Base-by-base conservation (phyloP, 2,113 vertebrate genomes). In the Dipodomys merriami region DNA sequence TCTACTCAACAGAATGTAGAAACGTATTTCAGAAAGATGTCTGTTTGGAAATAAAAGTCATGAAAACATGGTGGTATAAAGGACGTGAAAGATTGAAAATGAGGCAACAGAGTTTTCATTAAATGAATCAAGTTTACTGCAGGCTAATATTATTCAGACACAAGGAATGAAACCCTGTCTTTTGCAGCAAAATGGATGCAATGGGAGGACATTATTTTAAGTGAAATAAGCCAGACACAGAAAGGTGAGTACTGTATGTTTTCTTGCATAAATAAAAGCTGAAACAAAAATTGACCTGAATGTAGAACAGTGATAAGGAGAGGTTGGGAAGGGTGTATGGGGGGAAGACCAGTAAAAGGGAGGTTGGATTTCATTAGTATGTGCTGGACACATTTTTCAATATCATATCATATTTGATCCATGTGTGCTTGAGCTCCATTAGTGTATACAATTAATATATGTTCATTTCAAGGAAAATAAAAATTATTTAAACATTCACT, bases 21-120 rank as follows among this genome's bases (percentile, higher is more conserved):
- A 78, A 33, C 33, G 23, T 33, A 88, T 62, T 88, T 83, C 80
- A 78, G 22, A 71, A 78, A n/a, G 23, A 74, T 15, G 23, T 91
- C 8, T 22, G 44, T 72, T 88, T 86, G 72, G 53, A 62, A 86
- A 60, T 13, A 76, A 78, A 79, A 72, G 64, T 83, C 46, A 73
- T 87, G 19, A 69, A 44, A 80, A 53, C 7, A 81, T 15, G 10
- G 7, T 85, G 29, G 6, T 82, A 76, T 83, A 88, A 81, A 73
- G n/a, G 19, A 72, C 73, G 71, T 27, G 1, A 81, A 91, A 72
- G 53, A 62, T 88, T 29, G 95, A 80, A 49, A 77, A 72, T 49
- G 83, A 83, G 13, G 68, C 20, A 53, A 81, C 10, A 81, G 49
- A 33, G 11, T 65, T 68, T 81, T 95, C 88, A 30, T 85, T 90